phyloP scores from a whole-genome alignment of 2,888 invertebrate genomes.

The Cristatella mucedo region DNA sequence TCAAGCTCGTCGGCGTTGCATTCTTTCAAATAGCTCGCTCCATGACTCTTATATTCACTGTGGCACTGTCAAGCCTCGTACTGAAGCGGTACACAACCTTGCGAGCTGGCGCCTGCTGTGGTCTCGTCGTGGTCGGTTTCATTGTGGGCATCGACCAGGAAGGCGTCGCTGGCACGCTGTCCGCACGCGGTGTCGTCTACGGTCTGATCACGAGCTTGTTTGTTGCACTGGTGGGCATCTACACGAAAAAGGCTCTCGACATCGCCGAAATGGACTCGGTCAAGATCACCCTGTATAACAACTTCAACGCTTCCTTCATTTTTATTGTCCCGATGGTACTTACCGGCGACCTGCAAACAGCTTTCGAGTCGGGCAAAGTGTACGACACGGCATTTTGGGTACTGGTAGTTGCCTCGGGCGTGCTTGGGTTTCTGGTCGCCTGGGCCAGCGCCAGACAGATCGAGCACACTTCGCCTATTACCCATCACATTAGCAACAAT shows the following conservation, averaged over 20 bases:
- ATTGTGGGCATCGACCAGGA: conserved; percentile 34
- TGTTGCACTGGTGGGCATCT: conserved; percentile 32
- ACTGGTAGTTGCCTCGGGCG: conserved; percentile 23
- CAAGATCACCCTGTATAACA: conserved; percentile 28
- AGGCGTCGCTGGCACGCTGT: conserved; percentile 24
- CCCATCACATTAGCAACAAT: conserved; percentile 36
- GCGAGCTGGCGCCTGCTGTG: conserved; percentile 22
- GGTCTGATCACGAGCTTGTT: conserved; percentile 32
- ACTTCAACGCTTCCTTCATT: conserved; percentile 22
- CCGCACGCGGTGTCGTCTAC: conserved; percentile 28
- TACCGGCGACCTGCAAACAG: conserved; percentile 19
- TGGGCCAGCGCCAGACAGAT: conserved; percentile 36
- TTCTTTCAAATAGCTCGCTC: conserved; percentile 36
- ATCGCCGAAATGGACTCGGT: conserved; percentile 23
- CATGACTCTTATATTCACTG: conserved; percentile 33
- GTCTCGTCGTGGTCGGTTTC: conserved; percentile 29
- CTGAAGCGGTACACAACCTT: conserved; percentile 21
- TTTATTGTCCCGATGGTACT: conserved; percentile 27
- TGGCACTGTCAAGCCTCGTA: conserved; percentile 26
- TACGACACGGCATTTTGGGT: conserved; percentile 20
- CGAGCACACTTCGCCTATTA: conserved; percentile 33
- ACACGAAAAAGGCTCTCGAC: conserved; percentile 27
- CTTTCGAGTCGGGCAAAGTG: conserved; percentile 16
- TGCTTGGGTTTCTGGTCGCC: conserved; percentile 26
- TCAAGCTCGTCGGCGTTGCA: conserved; percentile 34